Base-by-base conservation (phyloP, 2,113 vertebrate genomes). In the Actenoides hombroni region DNA sequence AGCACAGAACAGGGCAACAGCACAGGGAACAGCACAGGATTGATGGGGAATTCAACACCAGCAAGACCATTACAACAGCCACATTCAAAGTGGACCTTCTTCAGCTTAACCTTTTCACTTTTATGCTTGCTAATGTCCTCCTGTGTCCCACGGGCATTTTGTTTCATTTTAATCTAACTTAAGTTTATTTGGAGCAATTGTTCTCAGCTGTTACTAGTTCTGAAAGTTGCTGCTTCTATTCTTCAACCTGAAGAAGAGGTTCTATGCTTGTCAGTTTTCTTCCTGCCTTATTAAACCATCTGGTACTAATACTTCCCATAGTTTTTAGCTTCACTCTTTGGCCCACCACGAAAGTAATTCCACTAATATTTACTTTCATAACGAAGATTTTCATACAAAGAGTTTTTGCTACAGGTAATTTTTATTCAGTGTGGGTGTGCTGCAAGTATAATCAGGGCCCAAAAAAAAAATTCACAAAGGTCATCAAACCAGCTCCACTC, bases 401-500 rank as follows among this genome's bases (percentile, higher is more conserved):
- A 54, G 2, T 3, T 89, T 59, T 75, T 86, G 33, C 65, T 78
- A 68, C 35, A 71, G 48, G 51, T 82, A 89, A 35, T 69, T 94
- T 96, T 76, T 64, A 59, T 81, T 71, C 65, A 51, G 19, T 37
- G 35, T 46, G 39, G 20, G 42, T 48, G 56, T 19, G 20, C 26
- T 88, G 46, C 46, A 90, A 91, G 48, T 40, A 75, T 71, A 75
- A 73, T 59, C 46, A 88, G 60, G 51, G 29, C 77, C 28, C 51
- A 89, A 90, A 86, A 67, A 40, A 70, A 65, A 76, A 86, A 68
- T 3, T 74, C 0, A 6, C 33, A 60, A 51, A 91, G 8, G 75
- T 78, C 73, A 83, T 81, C 83, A 86, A 90, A n/a, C 35, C 73
- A 93, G 57, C 48, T 82, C 63, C 46, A 73, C 49, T 94, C 77